These are phyloP conservation scores for Aurelia coerulea DNA, from an alignment of 30 jellyfish, hydroid and myxozoan species.

Conservation along the genomic window DNA sequence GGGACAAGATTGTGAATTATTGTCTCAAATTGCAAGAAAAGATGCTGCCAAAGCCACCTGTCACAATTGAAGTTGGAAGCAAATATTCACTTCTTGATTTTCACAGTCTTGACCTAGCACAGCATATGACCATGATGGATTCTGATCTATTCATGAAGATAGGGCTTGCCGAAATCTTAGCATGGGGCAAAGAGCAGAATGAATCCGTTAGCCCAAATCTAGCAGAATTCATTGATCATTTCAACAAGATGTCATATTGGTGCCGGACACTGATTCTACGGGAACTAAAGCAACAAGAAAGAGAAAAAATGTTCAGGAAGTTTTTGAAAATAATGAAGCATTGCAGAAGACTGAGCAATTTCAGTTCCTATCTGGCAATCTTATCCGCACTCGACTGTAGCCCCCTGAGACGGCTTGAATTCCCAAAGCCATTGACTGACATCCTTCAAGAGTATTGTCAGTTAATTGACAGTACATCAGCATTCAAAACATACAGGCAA, in stretches of 20 bases:
- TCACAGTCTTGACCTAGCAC: constrained; percentile 90
- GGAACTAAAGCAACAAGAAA: constrained; percentile 92
- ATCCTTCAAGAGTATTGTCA: constrained; percentile 77
- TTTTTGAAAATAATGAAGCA: constrained; percentile 91
- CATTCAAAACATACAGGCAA: constrained; percentile 88
- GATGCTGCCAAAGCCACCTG: constrained; percentile 51
- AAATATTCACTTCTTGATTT: constrained; percentile 75
- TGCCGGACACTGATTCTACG: constrained; percentile 83
- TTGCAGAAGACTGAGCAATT: constrained; percentile 77
- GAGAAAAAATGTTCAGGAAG: constrained; percentile 89
- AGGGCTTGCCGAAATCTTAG: constrained; percentile 93
- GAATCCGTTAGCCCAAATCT: constrained; percentile 94
- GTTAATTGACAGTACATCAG: constrained; percentile 95
- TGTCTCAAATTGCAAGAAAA: constrained; percentile 92
- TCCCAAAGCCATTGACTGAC: constrained; percentile 95
- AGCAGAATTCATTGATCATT: constrained; percentile 91
- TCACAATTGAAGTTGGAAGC: constrained; percentile 41
- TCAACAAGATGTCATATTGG: constrained; percentile 98
- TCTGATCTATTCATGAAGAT: constrained; percentile 90
- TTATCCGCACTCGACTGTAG: constrained; percentile 94
- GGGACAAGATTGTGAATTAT: constrained; percentile 92
- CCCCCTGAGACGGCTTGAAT: constrained; percentile 94
- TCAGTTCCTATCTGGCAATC: constrained; percentile 92
- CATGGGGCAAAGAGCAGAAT: constrained; percentile 99
- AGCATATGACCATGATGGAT: constrained; percentile 93